Base-by-base conservation (phyloP, 1,140 invertebrate species). In the Homarus americanus region DNA sequence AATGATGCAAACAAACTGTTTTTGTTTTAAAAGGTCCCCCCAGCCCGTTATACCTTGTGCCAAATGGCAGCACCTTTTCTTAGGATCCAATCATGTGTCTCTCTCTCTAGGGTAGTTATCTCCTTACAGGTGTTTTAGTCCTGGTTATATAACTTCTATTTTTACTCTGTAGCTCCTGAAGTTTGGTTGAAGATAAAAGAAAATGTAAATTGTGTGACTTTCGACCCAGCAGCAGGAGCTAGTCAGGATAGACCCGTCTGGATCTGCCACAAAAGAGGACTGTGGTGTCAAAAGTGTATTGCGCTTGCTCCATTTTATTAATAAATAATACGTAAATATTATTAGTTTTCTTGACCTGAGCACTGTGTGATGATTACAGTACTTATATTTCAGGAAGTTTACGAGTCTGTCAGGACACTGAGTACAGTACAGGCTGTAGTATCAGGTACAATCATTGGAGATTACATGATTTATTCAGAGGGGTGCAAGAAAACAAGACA, bases 291-390 rank as follows among this genome's bases (percentile, higher is more conserved):
- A 82, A 69, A 82, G 66, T 90, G 38, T 88, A 72, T 32, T 84
- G n/a, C 80, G 82, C 88, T 90, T 90, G 88, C 72, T 90, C 88
- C 88, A 75, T 90, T 84, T 83, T 83, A 90, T 75, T 90, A 90
- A 90, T 82, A 90, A 90, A 89, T 7, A 32, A 69, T 69, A 69
- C 53, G 24, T 69, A 49, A 49, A 49, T 49, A 49, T n/a, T n/a
- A n/a, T n/a, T n/a, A n/a, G n/a, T n/a, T n/a, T n/a, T n/a, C n/a
- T n/a, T n/a, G n/a, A n/a, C n/a, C n/a, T n/a, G n/a, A n/a, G n/a
- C n/a, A n/a, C n/a, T n/a, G n/a, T n/a, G n/a, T n/a, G n/a, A n/a
- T n/a, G n/a, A n/a, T n/a, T n/a, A n/a, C n/a, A n/a, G n/a, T n/a
- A n/a, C n/a, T n/a, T n/a, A n/a, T n/a, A n/a, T n/a, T n/a, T n/a